These are phyloP conservation scores for Sphaerodactylus townsendi DNA, from an alignment of 2,113 vertebrate genomes.

Conservation along the genomic window DNA sequence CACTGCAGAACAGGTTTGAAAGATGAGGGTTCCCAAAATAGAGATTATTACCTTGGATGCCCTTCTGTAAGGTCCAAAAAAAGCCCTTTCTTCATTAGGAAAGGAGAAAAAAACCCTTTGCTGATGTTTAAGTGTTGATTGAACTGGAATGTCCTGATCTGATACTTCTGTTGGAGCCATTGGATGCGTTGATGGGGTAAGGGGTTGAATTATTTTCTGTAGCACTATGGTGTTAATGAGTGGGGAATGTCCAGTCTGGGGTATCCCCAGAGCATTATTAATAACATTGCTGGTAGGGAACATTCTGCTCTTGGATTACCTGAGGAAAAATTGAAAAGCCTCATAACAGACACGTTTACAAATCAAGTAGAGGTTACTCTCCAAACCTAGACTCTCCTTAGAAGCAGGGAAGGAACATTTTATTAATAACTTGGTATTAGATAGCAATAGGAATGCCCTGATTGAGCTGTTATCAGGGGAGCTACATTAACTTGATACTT, in stretches of 20 bases:
- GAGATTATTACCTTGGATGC: background rate
- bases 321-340: background rate
- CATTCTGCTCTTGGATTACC: background rate
- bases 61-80: background rate
- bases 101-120: fast-evolving
- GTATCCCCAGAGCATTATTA: background rate
- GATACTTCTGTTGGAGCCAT: background rate
- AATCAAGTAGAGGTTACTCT: background rate
- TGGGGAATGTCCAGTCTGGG: background rate
- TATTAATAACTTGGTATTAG: constrained; percentile 47
- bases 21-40: background rate
- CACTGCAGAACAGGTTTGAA: background rate
- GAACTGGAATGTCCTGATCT: background rate
- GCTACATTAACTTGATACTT: background rate
- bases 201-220: background rate
- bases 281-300: background rate
- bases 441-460: constrained; percentile 1
- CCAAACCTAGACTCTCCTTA: background rate
- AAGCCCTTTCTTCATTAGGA: background rate
- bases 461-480: constrained; percentile 10
- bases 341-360: fast-evolving
- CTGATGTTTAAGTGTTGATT: background rate
- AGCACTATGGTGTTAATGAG: background rate
- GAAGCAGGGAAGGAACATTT: background rate
- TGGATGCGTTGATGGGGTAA: background rate